These are phyloP conservation scores for Campaea margaritaria DNA, from an alignment of 2,888 invertebrate species.

Conservation along the genomic window DNA sequence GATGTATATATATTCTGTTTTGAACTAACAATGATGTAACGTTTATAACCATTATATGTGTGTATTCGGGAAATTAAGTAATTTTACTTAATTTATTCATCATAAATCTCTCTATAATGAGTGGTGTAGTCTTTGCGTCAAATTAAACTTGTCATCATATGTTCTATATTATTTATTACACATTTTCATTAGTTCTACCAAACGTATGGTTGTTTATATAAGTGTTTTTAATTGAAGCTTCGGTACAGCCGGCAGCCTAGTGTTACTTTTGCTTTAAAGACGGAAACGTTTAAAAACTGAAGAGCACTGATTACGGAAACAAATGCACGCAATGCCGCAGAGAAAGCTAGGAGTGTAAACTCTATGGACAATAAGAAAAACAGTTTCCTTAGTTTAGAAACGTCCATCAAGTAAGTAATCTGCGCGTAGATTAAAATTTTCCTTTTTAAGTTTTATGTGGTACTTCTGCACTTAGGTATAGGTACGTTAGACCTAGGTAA, in stretches of 20 bases:
- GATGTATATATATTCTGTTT: too few relatives aligned
- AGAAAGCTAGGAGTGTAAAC: slow-evolving; percentile 56
- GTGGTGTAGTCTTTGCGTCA: not conserved
- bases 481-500: too few relatives aligned
- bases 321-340: slow-evolving; percentile 40
- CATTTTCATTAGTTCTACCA: not conserved
- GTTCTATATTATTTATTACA: not conserved
- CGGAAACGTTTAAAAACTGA: slow-evolving; percentile 20
- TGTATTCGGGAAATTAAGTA: too few relatives aligned
- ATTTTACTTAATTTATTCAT: too few relatives aligned
- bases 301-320: slow-evolving; percentile 56
- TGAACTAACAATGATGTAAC: too few relatives aligned
- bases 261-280: slow-evolving; percentile 2
- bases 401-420: slow-evolving; percentile 53
- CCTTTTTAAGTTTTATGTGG: slow-evolving; percentile 25
- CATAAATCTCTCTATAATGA: too few relatives aligned
- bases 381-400: slow-evolving; percentile 60
- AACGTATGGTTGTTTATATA: too few relatives aligned
- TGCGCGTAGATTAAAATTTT: slow-evolving; percentile 37
- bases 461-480: not conserved
- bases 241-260: too few relatives aligned
- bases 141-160: not conserved
- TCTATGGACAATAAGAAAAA: slow-evolving; percentile 48
- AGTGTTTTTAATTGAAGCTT: too few relatives aligned
- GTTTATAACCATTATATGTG: too few relatives aligned